Percentiles rank a stretch among this genome's conserved stretches.
phyloP scores from a whole-genome alignment of 2,113 vertebrate genomes.

The Progne subis region DNA sequence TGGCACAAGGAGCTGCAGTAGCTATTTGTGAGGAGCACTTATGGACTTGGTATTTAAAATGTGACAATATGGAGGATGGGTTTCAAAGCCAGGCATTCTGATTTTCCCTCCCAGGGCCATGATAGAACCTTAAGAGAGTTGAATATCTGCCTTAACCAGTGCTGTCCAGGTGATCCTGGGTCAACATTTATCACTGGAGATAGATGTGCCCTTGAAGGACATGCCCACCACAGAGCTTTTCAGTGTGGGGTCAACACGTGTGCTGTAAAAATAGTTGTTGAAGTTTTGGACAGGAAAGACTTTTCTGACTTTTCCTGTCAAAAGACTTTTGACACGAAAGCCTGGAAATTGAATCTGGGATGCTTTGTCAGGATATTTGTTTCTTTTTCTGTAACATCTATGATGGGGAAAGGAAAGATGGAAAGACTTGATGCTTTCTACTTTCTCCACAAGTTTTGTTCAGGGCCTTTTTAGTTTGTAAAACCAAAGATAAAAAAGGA shows the following conservation, averaged over 20 bases:
- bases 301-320: background rate
- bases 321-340: background rate
- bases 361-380: background rate
- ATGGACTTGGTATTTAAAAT: background rate
- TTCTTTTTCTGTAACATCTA: background rate
- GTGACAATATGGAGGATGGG: background rate
- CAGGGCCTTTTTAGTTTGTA: background rate
- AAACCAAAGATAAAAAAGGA: background rate
- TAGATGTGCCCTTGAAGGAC: background rate
- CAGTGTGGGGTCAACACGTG: background rate
- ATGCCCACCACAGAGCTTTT: background rate
- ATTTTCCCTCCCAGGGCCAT: background rate
- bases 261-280: background rate
- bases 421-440: background rate
- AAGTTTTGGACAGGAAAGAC: background rate
- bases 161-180: rapidly evolving
- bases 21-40: background rate
- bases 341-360: background rate
- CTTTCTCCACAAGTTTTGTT: background rate
- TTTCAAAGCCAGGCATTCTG: background rate
- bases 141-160: background rate
- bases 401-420: background rate
- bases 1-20: background rate
- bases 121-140: background rate
- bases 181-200: background rate